These are phyloP conservation scores for Aplodontia rufa DNA, from an alignment of 2,113 vertebrate species.

Conservation along the genomic window DNA sequence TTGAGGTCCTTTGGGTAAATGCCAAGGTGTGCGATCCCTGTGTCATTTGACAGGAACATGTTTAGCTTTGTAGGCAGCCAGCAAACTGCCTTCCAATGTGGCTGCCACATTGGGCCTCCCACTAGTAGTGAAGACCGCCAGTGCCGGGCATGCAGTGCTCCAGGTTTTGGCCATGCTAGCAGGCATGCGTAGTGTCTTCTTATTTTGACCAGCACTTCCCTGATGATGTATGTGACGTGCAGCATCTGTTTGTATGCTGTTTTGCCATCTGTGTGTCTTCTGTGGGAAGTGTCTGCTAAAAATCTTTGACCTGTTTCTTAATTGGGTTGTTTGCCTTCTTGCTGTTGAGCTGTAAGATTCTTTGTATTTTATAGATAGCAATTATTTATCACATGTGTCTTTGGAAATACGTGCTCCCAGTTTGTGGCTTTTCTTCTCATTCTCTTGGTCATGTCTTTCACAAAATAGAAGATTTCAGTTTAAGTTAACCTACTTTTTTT, in stretches of 20 bases:
- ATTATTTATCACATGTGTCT: not conserved
- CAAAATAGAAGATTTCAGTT: not conserved
- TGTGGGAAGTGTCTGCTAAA: not conserved
- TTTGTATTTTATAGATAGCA: not conserved
- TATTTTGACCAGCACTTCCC: no score
- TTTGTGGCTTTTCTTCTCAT: not conserved
- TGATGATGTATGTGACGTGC: not conserved
- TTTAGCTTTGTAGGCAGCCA: not conserved
- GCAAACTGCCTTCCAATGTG: not conserved
- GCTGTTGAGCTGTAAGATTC: not conserved
- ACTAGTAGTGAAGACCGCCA: not conserved
- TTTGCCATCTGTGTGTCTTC: not conserved
- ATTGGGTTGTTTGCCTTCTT: not conserved
- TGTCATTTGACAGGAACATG: not conserved
- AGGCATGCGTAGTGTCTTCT: not conserved
- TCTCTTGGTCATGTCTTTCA: not conserved
- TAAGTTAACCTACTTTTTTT: no score
- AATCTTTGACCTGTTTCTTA: not conserved
- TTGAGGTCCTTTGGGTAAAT: not conserved
- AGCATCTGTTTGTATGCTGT: not conserved
- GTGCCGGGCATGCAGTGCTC: no score
- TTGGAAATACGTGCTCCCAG: not conserved
- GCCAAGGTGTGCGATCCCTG: not conserved
- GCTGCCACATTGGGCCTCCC: no score
- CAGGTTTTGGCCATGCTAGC: not conserved